phyloP scores from a whole-genome alignment of 2,797 vertebrate genomes.

The Scomberomorus guttatus region DNA sequence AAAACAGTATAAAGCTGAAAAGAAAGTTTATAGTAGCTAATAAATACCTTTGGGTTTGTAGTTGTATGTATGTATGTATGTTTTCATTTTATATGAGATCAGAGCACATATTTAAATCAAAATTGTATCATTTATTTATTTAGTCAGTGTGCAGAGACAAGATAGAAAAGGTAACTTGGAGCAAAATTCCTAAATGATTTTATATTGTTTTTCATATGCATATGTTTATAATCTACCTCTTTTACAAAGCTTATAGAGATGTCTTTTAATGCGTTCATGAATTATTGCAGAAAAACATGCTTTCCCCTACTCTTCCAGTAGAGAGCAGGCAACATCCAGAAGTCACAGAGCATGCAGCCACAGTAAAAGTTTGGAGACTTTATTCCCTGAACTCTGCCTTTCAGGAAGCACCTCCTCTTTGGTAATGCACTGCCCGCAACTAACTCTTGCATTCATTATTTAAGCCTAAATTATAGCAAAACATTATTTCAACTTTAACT shows the following conservation, averaged over 20 bases:
- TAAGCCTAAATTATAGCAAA: background rate
- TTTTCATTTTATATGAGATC: conserved; percentile 18
- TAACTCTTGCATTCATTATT: background rate
- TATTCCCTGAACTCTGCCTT: background rate
- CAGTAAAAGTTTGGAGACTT: background rate
- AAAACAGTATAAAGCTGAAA: conserved; percentile 4
- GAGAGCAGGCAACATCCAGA: conserved; percentile 61
- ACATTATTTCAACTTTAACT: background rate
- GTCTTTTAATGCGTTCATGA: background rate
- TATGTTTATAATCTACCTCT: background rate
- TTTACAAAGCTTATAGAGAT: background rate
- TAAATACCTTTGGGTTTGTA: background rate
- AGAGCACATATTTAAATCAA: background rate
- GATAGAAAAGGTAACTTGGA: background rate
- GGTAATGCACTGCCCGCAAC: accelerated
- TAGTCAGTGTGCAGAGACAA: background rate
- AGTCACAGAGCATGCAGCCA: background rate
- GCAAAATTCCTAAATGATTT: background rate
- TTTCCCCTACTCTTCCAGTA: conserved; percentile 51
- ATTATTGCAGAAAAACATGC: background rate
- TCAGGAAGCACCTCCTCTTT: background rate
- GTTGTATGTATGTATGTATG: background rate
- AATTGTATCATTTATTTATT: background rate
- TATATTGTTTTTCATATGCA: background rate
- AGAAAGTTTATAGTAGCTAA: background rate